Evolutionary conservation across 2,797 vertebrate genomes (phyloP), one percentile per base, ranked within the genome.

Genomic region (Danionella dracula): DNA sequence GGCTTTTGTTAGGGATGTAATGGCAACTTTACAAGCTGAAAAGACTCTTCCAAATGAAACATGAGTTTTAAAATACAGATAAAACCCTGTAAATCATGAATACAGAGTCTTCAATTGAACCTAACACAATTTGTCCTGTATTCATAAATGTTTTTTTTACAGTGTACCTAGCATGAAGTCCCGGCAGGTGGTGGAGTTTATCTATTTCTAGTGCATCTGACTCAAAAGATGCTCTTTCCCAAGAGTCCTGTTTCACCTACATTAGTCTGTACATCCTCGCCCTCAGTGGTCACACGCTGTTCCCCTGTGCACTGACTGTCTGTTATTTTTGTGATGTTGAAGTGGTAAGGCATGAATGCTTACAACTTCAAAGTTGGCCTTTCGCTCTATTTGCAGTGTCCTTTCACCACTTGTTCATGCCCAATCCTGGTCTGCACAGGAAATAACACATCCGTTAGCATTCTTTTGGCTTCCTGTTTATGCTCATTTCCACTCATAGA

Each of bases 251-350:
- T 44, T 48, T 51, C 16, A 31, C 65, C 11, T 76, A 64, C 42
- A 56, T 66, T 71, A 59, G 11, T 46, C 49, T 34, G 66, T 29
- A 41, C 23, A 38, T 54, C 42, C 35, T 41, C 61, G 61, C 56
- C 44, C 61, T 65, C 56, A 8, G 35, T 71, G 55, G 55, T 78
- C 44, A 23, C 37, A 29, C 20, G 40, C 46, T 53, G n/a, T 62
- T 56, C 54, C 55, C 64, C 40, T 81, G 48, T 80, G 50, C 68
- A 59, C 53, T 5, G 11, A 11, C 11, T 46, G 8, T 17, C 38
- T 61, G 48, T 60, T 40, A 44, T 27, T 31, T 46, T 35, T 42
- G 37, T 64, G 41, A 27, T 12, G 13, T 45, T 17, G 34, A 41
- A 54, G 13, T 45, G 35, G 19, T 45, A 10, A 50, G 20, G 11